These are phyloP conservation scores for Dryobota labecula DNA, from an alignment of 2,888 invertebrate species.

Conservation along the genomic window DNA sequence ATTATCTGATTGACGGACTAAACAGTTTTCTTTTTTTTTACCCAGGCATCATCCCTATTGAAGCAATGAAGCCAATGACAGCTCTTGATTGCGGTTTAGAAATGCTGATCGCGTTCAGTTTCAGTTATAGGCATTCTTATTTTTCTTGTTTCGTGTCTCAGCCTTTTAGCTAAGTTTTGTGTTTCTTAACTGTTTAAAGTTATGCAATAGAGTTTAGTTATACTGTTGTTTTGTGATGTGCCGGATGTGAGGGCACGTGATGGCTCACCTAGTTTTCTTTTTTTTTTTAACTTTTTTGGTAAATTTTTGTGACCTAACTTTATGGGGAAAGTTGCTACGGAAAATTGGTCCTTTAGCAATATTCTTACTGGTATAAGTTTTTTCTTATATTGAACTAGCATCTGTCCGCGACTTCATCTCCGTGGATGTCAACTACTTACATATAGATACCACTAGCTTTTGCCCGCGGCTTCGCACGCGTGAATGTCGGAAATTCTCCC, in stretches of 20 bases:
- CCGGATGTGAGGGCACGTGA: constrained; percentile 8
- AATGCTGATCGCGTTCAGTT: too few relatives aligned
- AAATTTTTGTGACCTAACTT: not conserved
- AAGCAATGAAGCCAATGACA: too few relatives aligned
- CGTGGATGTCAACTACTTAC: too few relatives aligned
- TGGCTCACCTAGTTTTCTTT: not conserved
- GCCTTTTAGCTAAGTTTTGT: not conserved
- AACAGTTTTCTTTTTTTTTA: too few relatives aligned
- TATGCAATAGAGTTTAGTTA: constrained; percentile 10
- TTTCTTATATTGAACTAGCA: not conserved
- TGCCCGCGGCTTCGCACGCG: too few relatives aligned
- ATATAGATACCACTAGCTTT: too few relatives aligned
- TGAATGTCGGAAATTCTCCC: too few relatives aligned
- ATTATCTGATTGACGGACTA: too few relatives aligned
- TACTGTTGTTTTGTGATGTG: constrained; percentile 22
- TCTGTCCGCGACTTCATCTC: too few relatives aligned
- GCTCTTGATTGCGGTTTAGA: too few relatives aligned
- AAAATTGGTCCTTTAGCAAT: not conserved
- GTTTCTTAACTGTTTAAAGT: constrained; percentile 5
- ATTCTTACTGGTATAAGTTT: not conserved
- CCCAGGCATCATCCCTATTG: too few relatives aligned
- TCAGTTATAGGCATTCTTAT: constrained; percentile 1
- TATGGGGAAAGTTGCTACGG: not conserved
- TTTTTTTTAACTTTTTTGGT: not conserved
- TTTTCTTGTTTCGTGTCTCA: not conserved